A percentile compares a stretch with the other conserved stretches of the same genome.
These are phyloP conservation scores for Pseudomyrmex sp. DNA, from an alignment of 1,140 invertebrate species.

Conservation along the genomic window DNA sequence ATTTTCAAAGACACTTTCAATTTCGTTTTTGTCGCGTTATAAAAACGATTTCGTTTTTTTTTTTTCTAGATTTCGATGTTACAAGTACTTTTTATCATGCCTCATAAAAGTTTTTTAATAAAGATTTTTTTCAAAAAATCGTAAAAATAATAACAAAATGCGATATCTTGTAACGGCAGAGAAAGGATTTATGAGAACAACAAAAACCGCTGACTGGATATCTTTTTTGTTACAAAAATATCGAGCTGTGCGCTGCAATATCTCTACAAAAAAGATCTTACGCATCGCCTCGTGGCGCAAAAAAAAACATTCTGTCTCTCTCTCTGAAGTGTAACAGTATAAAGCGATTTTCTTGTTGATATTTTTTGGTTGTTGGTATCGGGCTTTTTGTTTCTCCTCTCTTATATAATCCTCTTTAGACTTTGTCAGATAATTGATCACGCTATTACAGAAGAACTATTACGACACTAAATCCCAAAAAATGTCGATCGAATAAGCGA, in stretches of 20 bases:
- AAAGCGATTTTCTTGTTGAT: constrained; percentile 22
- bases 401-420: neutral
- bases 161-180: constrained; percentile 10
- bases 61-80: too few relatives aligned
- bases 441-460: neutral
- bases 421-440: neutral
- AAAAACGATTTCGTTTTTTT: neutral
- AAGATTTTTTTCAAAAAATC: neutral
- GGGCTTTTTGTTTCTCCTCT: neutral
- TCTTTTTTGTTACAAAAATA: constrained; percentile 29
- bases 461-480: neutral
- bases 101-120: constrained; percentile 8
- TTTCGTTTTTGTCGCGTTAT: neutral
- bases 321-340: neutral
- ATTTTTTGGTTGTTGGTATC: neutral
- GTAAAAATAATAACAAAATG: constrained; percentile 37
- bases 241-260: neutral
- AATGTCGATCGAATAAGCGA: neutral
- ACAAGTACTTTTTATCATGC: neutral
- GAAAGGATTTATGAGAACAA: constrained; percentile 31
- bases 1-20: too few relatives aligned
- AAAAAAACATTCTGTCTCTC: constrained; percentile 4
- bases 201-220: neutral
- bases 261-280: constrained; percentile 30
- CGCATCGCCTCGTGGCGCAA: constrained; percentile 1